These are phyloP conservation scores for Heteromormyrus szaboi DNA, from an alignment of 2,797 vertebrate genomes.

Conservation along the genomic window DNA sequence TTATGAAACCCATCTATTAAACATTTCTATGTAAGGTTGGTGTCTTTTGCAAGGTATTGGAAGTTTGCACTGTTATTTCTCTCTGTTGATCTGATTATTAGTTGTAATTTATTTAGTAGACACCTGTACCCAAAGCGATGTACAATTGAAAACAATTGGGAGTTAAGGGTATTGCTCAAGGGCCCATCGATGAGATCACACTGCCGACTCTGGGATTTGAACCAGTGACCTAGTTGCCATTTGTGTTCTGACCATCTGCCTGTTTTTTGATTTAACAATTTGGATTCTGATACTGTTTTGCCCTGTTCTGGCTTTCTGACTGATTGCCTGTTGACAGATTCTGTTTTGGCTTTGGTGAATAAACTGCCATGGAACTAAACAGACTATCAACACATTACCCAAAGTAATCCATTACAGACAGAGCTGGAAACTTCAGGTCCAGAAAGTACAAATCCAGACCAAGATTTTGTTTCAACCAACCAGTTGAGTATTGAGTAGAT, in stretches of 20 bases:
- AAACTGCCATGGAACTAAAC: not conserved
- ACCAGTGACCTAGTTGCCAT: not conserved
- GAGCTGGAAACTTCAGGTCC: not conserved
- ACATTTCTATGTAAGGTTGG: not conserved
- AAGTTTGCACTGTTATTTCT: not conserved
- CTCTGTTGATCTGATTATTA: not conserved
- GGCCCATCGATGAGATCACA: not conserved
- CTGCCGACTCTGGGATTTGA: not conserved
- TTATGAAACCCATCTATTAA: no score
- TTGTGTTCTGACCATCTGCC: not conserved
- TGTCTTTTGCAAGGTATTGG: no score
- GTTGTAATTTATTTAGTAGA: not conserved
- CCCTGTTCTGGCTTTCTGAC: not conserved
- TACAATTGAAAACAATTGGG: not conserved
- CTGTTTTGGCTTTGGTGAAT: not conserved
- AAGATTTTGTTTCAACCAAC: not conserved
- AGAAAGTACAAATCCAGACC: not conserved
- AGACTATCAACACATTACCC: not conserved
- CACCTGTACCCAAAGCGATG: not conserved
- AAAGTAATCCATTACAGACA: not conserved
- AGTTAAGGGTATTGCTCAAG: not conserved
- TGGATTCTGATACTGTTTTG: not conserved
- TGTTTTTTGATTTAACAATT: not conserved
- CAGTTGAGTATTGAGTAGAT: not conserved
- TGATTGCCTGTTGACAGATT: not conserved